Evolutionary conservation across 37 sponge, comb jelly and placozoan species (phyloP).

Genomic region (Dysidea cf. avara): DNA sequence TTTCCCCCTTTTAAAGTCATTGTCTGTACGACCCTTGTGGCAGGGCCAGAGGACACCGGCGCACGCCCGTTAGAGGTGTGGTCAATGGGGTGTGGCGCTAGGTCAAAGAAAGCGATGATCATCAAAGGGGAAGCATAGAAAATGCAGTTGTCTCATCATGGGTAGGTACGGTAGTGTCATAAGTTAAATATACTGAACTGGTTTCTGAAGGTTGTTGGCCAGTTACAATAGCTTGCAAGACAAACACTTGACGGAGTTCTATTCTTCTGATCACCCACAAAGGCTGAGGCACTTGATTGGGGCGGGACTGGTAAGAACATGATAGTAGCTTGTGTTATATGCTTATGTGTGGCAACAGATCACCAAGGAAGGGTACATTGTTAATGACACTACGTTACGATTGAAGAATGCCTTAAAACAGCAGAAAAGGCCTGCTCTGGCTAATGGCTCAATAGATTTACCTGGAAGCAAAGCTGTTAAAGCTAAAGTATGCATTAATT

Average conservation of each 20-base stretch:
- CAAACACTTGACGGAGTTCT: constrained; percentile 76
- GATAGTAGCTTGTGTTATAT: neutral
- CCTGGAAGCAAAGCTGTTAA: constrained; percentile 73
- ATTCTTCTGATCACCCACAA: constrained; percentile 64
- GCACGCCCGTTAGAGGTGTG: no score
- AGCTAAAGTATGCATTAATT: constrained; percentile 71
- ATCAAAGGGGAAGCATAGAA: no score
- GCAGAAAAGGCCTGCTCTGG: constrained; percentile 37
- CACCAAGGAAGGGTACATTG: constrained; percentile 71
- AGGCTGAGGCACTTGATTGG: constrained; percentile 63
- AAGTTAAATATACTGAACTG: no score
- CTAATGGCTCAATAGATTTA: constrained; percentile 44
- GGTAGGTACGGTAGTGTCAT: no score
- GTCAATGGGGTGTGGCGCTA: no score
- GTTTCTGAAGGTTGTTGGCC: constrained; percentile 62
- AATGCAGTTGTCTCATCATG: no score
- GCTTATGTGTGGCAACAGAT: constrained; percentile 44
- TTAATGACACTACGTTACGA: constrained; percentile 76
- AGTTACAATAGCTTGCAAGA: constrained; percentile 92
- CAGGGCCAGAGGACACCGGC: no score
- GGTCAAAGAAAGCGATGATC: no score
- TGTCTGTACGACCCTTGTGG: no score
- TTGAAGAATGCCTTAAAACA: constrained; percentile 54
- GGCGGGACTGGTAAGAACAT: constrained; percentile 87
- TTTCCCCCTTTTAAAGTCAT: no score